phyloP scores from a whole-genome alignment of 2,797 vertebrate species.

The Leptoclinus maculatus region DNA sequence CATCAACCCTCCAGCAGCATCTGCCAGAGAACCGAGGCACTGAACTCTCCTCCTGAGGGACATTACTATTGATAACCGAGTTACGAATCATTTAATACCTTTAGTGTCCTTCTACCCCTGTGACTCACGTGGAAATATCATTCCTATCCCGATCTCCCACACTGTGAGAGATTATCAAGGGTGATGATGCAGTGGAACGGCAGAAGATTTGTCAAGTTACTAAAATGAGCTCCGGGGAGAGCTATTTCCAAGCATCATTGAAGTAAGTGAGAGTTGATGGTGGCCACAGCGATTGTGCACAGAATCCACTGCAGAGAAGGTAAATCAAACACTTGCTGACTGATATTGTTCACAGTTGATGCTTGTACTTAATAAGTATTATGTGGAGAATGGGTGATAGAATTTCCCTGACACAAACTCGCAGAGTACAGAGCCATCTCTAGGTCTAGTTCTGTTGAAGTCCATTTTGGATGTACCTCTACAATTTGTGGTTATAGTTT shows the following conservation, averaged over 20 bases:
- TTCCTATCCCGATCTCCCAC: slow-evolving; percentile 34
- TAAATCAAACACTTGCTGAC: slow-evolving; percentile 56
- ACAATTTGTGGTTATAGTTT: neutral
- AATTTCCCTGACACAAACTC: slow-evolving; percentile 2
- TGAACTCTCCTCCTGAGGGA: slow-evolving; percentile 66
- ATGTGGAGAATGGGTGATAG: slow-evolving; percentile 13
- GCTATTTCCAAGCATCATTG: slow-evolving; percentile 58
- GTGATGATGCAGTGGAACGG: slow-evolving; percentile 70
- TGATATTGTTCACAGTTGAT: slow-evolving; percentile 38
- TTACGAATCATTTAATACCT: slow-evolving; percentile 80
- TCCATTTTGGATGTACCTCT: neutral
- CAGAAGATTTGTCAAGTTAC: slow-evolving; percentile 75
- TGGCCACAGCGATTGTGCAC: slow-evolving; percentile 33
- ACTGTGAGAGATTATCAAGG: slow-evolving; percentile 69
- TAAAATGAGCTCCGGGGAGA: slow-evolving; percentile 75
- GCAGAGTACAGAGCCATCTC: neutral
- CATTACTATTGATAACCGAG: slow-evolving; percentile 74
- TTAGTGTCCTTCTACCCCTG: slow-evolving; percentile 62
- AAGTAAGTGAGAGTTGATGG: slow-evolving; percentile 58
- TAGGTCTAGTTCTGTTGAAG: neutral
- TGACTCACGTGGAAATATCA: slow-evolving; percentile 67
- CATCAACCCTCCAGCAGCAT: slow-evolving; percentile 44
- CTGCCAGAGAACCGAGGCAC: slow-evolving; percentile 41
- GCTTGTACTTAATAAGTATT: slow-evolving; percentile 30
- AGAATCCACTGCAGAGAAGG: slow-evolving; percentile 31